Percentiles rank a stretch among this genome's conserved stretches.
These are phyloP conservation scores for Lagopus leucura DNA, from an alignment of 2,113 vertebrate genomes.

Conservation along the genomic window DNA sequence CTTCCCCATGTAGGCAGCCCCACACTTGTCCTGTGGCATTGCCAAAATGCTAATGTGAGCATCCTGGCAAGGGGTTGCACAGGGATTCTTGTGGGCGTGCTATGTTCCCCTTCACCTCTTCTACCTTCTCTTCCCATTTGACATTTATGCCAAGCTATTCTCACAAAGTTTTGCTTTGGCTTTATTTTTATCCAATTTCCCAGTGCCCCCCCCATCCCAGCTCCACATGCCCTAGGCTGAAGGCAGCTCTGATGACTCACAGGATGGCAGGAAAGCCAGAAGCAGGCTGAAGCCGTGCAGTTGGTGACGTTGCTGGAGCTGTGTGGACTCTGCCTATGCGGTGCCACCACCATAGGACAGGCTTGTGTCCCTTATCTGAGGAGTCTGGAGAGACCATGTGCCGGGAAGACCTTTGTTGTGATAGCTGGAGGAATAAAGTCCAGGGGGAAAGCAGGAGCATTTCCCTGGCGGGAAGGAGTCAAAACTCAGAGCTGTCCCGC, in stretches of 20 bases:
- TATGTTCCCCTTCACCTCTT: neutral
- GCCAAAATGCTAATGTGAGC: neutral
- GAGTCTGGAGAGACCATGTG: rapidly evolving
- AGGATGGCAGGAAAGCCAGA: rapidly evolving
- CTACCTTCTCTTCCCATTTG: neutral
- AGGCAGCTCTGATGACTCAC: neutral
- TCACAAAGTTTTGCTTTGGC: neutral
- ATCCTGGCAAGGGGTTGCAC: neutral
- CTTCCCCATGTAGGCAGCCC: rapidly evolving
- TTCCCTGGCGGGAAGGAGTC: neutral
- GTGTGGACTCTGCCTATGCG: neutral
- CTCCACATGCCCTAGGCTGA: neutral
- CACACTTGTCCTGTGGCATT: neutral
- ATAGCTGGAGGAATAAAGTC: constrained; percentile 71
- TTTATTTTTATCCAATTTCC: neutral
- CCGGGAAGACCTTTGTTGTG: constrained; percentile 49
- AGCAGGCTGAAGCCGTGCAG: rapidly evolving
- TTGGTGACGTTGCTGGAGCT: neutral
- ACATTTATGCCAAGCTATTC: neutral
- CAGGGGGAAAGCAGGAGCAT: neutral
- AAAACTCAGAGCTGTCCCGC: neutral
- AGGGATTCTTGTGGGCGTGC: neutral
- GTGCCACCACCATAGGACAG: rapidly evolving
- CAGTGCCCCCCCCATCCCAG: neutral
- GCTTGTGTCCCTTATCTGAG: neutral